phyloP scores from a whole-genome alignment of 2,888 invertebrate species.

The Lottia scabra region DNA sequence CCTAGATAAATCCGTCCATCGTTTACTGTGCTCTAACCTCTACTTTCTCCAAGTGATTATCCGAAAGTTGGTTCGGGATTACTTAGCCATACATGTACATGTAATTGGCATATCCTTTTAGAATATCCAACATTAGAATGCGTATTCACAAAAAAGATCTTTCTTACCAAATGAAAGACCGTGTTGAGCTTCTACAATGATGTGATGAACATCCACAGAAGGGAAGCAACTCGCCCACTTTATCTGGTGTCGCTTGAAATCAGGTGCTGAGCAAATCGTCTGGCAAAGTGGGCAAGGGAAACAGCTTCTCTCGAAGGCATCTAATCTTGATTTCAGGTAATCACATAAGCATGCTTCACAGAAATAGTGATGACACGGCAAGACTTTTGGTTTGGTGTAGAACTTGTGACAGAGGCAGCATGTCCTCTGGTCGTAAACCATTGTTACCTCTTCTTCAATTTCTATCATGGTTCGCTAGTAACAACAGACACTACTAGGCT shows the following conservation, averaged over 20 bases:
- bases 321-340: neutral
- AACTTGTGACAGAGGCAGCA: neutral
- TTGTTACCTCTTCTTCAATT: neutral
- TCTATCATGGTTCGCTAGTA: neutral
- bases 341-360: neutral
- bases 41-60: too few relatives aligned
- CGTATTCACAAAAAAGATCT: too few relatives aligned
- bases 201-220: neutral
- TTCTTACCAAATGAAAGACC: neutral
- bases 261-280: neutral
- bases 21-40: too few relatives aligned
- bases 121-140: too few relatives aligned
- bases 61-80: too few relatives aligned
- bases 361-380: neutral
- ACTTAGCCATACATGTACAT: too few relatives aligned
- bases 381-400: neutral
- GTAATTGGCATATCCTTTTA: too few relatives aligned
- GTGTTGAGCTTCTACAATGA: neutral
- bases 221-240: neutral
- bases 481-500: too few relatives aligned
- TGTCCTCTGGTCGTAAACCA: neutral
- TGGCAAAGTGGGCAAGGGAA: neutral
- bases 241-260: neutral
- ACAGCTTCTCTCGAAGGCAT: neutral
- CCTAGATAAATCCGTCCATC: too few relatives aligned